These are phyloP conservation scores for Endomychus coccineus DNA, from an alignment of 2,888 invertebrate genomes.

Conservation along the genomic window DNA sequence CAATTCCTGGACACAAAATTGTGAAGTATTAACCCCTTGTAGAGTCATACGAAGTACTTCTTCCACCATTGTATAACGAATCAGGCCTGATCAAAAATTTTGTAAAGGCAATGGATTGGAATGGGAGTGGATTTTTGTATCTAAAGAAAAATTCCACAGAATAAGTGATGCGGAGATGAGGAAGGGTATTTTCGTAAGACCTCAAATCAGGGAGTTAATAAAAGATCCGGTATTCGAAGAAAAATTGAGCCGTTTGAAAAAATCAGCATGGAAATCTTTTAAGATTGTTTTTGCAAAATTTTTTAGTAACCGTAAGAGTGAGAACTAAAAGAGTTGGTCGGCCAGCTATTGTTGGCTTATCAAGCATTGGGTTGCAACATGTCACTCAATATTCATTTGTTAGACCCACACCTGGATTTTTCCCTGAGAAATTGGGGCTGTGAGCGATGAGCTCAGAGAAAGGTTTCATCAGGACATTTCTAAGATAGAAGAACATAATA, in stretches of 20 bases:
- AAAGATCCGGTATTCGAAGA: slow-evolving; percentile 15
- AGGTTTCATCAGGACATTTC: slow-evolving; percentile 34
- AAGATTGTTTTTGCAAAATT: slow-evolving; percentile 13
- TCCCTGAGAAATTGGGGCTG: slow-evolving; percentile 32
- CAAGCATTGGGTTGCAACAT: slow-evolving; percentile 25
- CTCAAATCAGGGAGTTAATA: slow-evolving; percentile 17
- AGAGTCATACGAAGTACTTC: neutral
- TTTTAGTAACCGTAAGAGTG: slow-evolving; percentile 17
- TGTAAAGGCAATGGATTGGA: slow-evolving; percentile 9
- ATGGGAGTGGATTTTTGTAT: slow-evolving; percentile 12
- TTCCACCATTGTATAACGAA: slow-evolving; percentile 11
- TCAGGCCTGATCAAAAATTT: slow-evolving; percentile 14
- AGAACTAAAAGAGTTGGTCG: slow-evolving; percentile 16
- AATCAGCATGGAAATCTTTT: slow-evolving; percentile 12
- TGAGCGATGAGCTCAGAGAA: too few species aligned
- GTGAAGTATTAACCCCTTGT: too few species aligned
- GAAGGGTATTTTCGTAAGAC: slow-evolving; percentile 16
- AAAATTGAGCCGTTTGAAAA: slow-evolving; percentile 13
- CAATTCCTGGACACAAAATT: slow-evolving; percentile 4
- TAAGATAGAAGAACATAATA: slow-evolving; percentile 29
- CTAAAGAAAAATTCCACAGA: slow-evolving; percentile 14
- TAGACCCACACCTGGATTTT: slow-evolving; percentile 27
- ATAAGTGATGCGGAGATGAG: slow-evolving; percentile 16
- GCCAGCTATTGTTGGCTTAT: slow-evolving; percentile 14
- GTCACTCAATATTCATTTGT: slow-evolving; percentile 29